Conservation (phyloP, 1,140 invertebrate species). For the Monomorium pharaonis region DNA sequence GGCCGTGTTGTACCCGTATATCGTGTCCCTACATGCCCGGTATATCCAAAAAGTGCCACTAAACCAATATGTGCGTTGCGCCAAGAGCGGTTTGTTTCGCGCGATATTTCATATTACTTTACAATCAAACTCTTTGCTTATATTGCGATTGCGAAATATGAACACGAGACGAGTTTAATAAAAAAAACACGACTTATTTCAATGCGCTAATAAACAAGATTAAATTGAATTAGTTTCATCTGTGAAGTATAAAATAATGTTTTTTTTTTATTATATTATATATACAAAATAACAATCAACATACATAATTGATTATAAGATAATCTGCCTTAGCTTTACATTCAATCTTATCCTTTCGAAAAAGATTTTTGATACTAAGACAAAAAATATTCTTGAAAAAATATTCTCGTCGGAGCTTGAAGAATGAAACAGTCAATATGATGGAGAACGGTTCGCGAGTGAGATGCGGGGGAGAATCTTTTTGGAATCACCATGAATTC, state of each 20-base stretch:
- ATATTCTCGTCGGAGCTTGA: slow-evolving; percentile 24
- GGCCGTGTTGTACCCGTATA: neutral
- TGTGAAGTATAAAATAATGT: neutral
- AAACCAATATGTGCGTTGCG: slow-evolving; percentile 41
- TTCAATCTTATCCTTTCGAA: no score
- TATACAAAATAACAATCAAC: neutral
- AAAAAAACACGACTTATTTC: neutral
- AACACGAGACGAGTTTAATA: neutral
- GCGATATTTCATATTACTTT: slow-evolving; percentile 52
- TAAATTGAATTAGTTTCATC: neutral
- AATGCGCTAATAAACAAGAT: neutral
- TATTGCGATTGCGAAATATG: slow-evolving; percentile 3
- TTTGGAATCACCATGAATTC: slow-evolving; percentile 47
- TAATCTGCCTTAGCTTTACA: no score
- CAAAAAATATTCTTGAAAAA: no score
- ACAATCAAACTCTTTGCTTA: slow-evolving; percentile 32
- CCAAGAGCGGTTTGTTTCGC: slow-evolving; percentile 24
- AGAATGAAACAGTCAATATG: slow-evolving; percentile 58
- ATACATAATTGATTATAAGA: neutral
- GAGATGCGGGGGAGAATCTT: slow-evolving; percentile 1
- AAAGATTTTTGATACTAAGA: no score
- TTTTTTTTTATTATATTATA: neutral
- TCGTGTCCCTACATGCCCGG: slow-evolving; percentile 18
- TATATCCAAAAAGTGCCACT: slow-evolving; percentile 45
- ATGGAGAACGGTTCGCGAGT: slow-evolving; percentile 34